These are phyloP conservation scores for Tachycineta bicolor DNA, from an alignment of 2,113 vertebrate species.

Conservation along the genomic window DNA sequence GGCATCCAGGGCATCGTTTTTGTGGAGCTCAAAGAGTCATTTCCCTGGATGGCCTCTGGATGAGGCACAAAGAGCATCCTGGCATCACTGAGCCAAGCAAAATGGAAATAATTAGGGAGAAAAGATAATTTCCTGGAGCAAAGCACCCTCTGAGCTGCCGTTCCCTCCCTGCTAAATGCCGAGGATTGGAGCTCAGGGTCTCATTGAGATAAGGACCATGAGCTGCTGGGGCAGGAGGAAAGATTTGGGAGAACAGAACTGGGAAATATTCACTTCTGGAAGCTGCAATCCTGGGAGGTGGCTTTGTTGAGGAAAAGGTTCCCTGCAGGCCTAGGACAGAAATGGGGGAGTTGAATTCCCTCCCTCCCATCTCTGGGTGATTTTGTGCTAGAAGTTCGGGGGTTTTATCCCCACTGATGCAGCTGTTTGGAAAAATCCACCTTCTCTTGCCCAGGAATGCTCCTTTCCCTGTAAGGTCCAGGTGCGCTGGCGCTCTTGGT, in stretches of 20 bases:
- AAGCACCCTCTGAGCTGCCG: background rate
- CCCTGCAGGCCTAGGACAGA: background rate
- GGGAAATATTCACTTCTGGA: background rate
- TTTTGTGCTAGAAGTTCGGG: background rate
- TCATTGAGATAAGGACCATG: background rate
- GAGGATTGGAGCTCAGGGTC: background rate
- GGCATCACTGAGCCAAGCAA: background rate
- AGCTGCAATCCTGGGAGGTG: background rate
- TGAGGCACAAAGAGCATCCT: background rate
- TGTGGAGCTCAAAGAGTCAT: background rate
- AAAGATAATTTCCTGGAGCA: background rate
- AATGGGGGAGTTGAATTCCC: background rate
- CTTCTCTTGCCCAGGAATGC: background rate
- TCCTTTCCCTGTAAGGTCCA: background rate
- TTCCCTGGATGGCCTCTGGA: background rate
- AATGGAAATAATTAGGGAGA: slow-evolving; percentile 38
- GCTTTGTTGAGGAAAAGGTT: background rate
- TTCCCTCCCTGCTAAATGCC: background rate
- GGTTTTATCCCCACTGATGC: background rate
- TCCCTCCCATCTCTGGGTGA: accelerated
- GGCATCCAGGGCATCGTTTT: background rate
- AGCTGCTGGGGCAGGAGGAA: background rate
- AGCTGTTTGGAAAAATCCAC: background rate
- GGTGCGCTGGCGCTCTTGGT: background rate
- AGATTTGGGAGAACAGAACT: background rate